Conservation (phyloP, 2,797 vertebrate genomes). For the Masticophis lateralis region DNA sequence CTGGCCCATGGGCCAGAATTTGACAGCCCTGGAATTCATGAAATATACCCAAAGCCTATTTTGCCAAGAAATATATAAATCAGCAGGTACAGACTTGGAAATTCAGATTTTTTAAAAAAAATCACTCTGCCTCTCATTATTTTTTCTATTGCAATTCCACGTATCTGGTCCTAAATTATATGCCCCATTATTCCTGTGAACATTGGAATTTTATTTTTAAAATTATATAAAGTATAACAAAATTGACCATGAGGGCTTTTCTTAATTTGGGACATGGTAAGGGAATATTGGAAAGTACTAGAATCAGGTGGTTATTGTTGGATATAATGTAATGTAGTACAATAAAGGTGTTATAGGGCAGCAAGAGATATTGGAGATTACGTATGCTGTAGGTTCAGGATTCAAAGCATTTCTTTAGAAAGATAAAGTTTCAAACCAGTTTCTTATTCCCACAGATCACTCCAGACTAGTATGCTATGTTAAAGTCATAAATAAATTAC, state of each 20-base stretch:
- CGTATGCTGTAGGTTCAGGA: background rate
- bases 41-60: background rate
- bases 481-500: slow-evolving; percentile 46
- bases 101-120: background rate
- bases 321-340: background rate
- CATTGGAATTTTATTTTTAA: background rate
- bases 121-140: background rate
- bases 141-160: background rate
- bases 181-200: background rate
- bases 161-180: background rate
- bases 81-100: background rate
- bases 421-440: background rate
- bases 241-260: background rate
- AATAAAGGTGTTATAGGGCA: background rate
- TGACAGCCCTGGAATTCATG: background rate
- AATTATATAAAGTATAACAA: background rate
- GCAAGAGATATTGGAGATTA: background rate
- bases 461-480: background rate
- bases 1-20: no score
- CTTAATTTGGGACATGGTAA: background rate
- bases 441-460: background rate
- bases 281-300: background rate
- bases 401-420: background rate
- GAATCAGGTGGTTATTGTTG: background rate
- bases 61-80: background rate